Base-by-base conservation (phyloP, 2,797 vertebrate genomes). In the Gila robusta region DNA sequence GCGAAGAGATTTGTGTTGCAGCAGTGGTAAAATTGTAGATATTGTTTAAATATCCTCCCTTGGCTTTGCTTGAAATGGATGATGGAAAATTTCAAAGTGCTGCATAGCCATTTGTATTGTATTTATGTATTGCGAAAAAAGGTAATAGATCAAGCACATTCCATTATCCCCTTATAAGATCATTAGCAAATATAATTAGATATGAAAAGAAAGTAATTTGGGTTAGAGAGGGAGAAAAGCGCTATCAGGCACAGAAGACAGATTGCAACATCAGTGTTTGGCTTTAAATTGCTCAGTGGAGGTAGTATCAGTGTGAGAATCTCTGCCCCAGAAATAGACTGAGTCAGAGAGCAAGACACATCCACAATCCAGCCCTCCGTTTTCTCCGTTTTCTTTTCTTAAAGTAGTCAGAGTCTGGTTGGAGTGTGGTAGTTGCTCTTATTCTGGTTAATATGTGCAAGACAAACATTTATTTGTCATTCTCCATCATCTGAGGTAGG, bases 111-210 rank as follows among this genome's bases (percentile, higher is more conserved):
- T 95, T 95, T 94, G 94, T 94, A 95, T 95, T 95, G 95, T 95
- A 95, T 96, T 96, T 96, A 95, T 95, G 95, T 95, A 95, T 94
- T 93, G 95, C 92, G 91, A 91, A 92, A 95, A 92, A 95, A 95
- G 94, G 95, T 95, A 96, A 96, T 96, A 96, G 95, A 96, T 96
- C 95, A 96, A 96, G 94, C 94, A 95, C 94, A 95, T 95, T 95
- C 95, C 95, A 96, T 96, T 96, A 96, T 96, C 95, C 95, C 95
- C 95, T 95, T 95, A 95, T 95, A 96, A 95, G 95, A 95, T 96
- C 95, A 96, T 96, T 96, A 95, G 94, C 95, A 95, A 95, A 96
- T 95, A 96, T 95, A 95, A 96, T 96, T 95, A 96, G 95, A 95
- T 95, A 96, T 95, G 95, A 95, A 95, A 86, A 95, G 94, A 95